Percentiles rank a stretch among this genome's conserved stretches.
Evolutionary conservation across 92 coral and sea anemone genomes (phyloP).

Genomic region (Phymanthus crucifer): DNA sequence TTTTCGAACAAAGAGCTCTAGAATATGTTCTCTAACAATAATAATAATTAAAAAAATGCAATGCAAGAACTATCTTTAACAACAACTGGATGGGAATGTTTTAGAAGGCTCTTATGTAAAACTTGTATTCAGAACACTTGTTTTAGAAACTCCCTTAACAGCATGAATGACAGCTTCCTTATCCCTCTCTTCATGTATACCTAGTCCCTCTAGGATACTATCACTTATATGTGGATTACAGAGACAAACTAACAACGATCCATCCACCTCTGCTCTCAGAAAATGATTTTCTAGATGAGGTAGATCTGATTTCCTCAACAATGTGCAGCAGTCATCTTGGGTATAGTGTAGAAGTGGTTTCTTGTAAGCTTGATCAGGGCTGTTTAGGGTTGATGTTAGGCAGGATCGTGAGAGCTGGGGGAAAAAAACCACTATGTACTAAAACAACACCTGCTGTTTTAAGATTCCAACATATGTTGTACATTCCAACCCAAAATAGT

Average conservation of each 20-base stretch:
- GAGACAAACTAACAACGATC: not conserved
- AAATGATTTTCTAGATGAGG: not conserved
- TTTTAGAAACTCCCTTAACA: not conserved
- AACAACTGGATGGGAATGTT: not conserved
- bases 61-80: not conserved
- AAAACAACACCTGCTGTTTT: no score
- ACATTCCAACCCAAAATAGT: no score
- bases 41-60: not conserved
- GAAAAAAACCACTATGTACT: no score
- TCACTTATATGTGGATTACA: conserved; percentile 5
- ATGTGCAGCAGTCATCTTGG: not conserved
- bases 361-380: not conserved
- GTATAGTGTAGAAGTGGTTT: conserved; percentile 3
- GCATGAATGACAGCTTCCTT: not conserved
- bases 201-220: conserved; percentile 12
- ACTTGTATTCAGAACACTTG: not conserved
- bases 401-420: no score
- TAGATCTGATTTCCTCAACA: conserved; percentile 18
- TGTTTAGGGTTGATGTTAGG: no score
- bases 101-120: not conserved
- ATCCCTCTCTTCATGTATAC: not conserved
- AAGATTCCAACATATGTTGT: no score
- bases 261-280: conserved; percentile 8
- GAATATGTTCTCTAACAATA: not conserved
- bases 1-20: no score